Base-by-base conservation (phyloP, 2,888 invertebrate genomes). In the Gortyna flavago region DNA sequence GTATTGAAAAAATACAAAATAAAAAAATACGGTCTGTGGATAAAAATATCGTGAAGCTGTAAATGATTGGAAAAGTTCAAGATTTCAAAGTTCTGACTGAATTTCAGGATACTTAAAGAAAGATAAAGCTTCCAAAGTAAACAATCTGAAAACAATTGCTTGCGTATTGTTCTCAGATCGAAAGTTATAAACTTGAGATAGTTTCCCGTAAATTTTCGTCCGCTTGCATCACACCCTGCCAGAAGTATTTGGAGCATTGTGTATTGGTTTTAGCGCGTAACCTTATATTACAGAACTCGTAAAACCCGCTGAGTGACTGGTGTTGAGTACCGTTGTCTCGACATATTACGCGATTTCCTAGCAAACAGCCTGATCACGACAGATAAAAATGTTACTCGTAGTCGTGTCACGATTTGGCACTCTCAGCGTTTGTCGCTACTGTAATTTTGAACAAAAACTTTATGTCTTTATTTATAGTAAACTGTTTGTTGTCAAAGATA, bases 121-220 rank as follows among this genome's bases (percentile, higher is more conserved):
- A 44, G 44, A 80, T 75, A 75, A 48, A 75, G 75, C 54, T 80
- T 70, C 51, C 4, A 57, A 90, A 93, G 91, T 90, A 90, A 90
- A 89, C 91, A 91, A 92, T 92, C 89, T 89, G 89, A 88, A 89
- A 91, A 89, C 89, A 90, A 92, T 91, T 90, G 88, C 85, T 88
- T 88, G 88, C 85, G 61, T 67, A 81, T 81, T 71, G 73, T 71
- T 81, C 25, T 66, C 70, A 73, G 59, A 86, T 87, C 81, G 85
- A 78, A 89, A 90, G 90, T 91, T 91, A 91, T 93, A 93, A 93
- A 93, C 90, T 89, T 85, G 84, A 85, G 89, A 92, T 92, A 91
- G 91, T 90, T 91, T 92, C 79, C 87, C 85, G 87, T 89, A 88
- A 91, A 92, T 87, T 88, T 87, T 68, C 59, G 80, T 80, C 81